Conservation (phyloP, 1,140 invertebrate genomes). For the Diploscapter pachys region DNA sequence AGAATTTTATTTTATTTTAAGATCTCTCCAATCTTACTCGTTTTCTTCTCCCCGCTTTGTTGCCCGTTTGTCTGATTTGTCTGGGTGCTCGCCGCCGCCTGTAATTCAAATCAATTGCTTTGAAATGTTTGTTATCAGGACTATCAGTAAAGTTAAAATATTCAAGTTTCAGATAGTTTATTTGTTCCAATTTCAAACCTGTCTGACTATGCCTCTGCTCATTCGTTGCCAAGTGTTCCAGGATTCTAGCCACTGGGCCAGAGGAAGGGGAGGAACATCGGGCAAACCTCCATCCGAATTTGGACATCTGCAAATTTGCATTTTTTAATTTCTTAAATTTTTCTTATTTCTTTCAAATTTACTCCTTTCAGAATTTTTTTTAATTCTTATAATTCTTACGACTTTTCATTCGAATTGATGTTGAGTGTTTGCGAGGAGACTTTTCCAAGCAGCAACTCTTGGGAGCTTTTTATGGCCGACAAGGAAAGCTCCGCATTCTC, state of each 20-base stretch:
- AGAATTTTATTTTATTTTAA: neutral
- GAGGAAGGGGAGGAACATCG: constrained; percentile 15
- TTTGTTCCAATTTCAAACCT: neutral
- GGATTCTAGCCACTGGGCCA: constrained; percentile 45
- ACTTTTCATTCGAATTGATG: constrained; percentile 10
- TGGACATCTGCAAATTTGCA: too few species aligned
- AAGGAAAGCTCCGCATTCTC: constrained; percentile 64
- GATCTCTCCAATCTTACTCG: neutral
- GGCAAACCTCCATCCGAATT: neutral
- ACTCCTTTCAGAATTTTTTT: too few species aligned
- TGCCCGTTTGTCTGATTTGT: too few species aligned
- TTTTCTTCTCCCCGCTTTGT: neutral
- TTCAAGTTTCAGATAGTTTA: too few species aligned
- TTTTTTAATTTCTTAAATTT: too few species aligned
- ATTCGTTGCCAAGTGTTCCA: constrained; percentile 44
- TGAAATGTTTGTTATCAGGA: constrained; percentile 1
- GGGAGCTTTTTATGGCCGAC: constrained; percentile 64
- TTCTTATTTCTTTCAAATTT: too few species aligned
- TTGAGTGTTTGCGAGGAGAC: constrained; percentile 29
- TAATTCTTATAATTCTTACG: constrained; percentile 5
- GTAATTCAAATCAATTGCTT: too few species aligned
- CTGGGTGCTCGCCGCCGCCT: too few species aligned
- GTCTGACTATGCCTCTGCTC: constrained; percentile 37
- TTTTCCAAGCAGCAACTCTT: constrained; percentile 34
- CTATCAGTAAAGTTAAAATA: too few species aligned